A percentile compares a stretch with the other conserved stretches of the same genome.
Conservation (phyloP, 2,113 vertebrate species). For the Colistium nudipinnis region DNA sequence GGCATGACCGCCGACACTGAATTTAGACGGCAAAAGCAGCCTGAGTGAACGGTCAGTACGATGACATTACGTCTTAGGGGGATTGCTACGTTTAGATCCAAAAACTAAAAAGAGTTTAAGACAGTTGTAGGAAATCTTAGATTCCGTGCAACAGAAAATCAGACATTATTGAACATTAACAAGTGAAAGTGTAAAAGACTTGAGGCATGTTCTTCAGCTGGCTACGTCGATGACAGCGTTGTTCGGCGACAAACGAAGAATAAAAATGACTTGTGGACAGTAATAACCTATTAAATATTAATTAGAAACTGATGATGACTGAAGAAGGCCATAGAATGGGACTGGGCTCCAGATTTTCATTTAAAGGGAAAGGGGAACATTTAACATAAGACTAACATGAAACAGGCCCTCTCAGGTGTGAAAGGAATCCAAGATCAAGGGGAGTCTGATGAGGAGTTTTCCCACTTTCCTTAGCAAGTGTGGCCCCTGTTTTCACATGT, state of each 20-base stretch:
- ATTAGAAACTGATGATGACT: slow-evolving; percentile 37
- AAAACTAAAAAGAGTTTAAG: no score
- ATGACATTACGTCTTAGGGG: no score
- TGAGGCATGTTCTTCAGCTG: not conserved
- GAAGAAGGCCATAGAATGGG: slow-evolving; percentile 3
- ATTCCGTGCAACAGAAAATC: slow-evolving; percentile 13
- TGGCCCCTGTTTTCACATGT: slow-evolving; percentile 60
- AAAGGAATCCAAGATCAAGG: slow-evolving; percentile 64
- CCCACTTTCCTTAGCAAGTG: slow-evolving; percentile 56
- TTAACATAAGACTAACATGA: slow-evolving; percentile 50
- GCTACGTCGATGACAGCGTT: slow-evolving; percentile 10
- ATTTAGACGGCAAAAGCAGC: not conserved
- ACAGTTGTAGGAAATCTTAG: not conserved
- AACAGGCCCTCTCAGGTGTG: slow-evolving; percentile 64
- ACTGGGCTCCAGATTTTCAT: slow-evolving; percentile 40
- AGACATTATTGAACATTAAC: not conserved
- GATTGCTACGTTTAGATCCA: no score
- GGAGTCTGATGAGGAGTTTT: slow-evolving; percentile 48
- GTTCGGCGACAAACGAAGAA: slow-evolving; percentile 37
- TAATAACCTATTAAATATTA: slow-evolving; percentile 8
- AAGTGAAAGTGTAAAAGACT: slow-evolving; percentile 1
- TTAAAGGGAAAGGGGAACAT: slow-evolving; percentile 31
- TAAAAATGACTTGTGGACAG: slow-evolving; percentile 11
- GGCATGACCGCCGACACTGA: not conserved
- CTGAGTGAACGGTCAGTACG: no score